Evolutionary conservation across 2,797 vertebrate genomes (phyloP), one percentile per base, ranked within the genome.

Genomic region (Steatocranus sp.): DNA sequence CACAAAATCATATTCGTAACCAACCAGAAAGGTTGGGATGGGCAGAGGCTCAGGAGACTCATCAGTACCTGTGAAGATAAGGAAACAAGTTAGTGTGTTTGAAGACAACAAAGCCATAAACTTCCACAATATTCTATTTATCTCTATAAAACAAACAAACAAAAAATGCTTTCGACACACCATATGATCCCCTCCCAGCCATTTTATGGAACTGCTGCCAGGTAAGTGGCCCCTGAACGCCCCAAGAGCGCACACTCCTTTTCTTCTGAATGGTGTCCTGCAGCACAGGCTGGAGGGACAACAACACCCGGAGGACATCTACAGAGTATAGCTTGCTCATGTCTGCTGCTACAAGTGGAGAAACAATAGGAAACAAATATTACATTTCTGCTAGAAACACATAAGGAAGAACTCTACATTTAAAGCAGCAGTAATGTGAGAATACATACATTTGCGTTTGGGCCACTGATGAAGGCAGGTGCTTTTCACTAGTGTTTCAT

Each of bases 191-290:
- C 88, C 99, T 97, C 82, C 99, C 99, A 86, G 99, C 99, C 98
- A 99, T 99, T 90, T 99, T 99, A 95, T 99, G 99, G 89, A 99
- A 99, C 89, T 99, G 99, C 75, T 99, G 99, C 99, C 99, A 99
- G 32, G 99, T 99, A 87, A 99, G 97, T 3, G 99, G 98, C 7
- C 99, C 98, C 87, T 99, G 99, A 87, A 99, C 97, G 0, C 98
- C 99, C 99, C 99, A 99, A 3, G 99, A 99, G 63, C 98, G 97
- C 25, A 99, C 97, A 4, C 98, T 99, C 68, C 98, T 94, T 94
- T 99, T 99, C 87, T 99, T 99, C 96, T 99, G 98, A 93, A 99
- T 98, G 61, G 98, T 97, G 87, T 99, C 99, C 95, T 99, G 99
- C 86, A 99, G 97, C 87, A 99, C 97, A 14, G 99, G 98, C 96